Percentiles rank a stretch among this genome's conserved stretches.
Evolutionary conservation across 2,113 vertebrate species (phyloP).

Genomic region (Corvus cornix): DNA sequence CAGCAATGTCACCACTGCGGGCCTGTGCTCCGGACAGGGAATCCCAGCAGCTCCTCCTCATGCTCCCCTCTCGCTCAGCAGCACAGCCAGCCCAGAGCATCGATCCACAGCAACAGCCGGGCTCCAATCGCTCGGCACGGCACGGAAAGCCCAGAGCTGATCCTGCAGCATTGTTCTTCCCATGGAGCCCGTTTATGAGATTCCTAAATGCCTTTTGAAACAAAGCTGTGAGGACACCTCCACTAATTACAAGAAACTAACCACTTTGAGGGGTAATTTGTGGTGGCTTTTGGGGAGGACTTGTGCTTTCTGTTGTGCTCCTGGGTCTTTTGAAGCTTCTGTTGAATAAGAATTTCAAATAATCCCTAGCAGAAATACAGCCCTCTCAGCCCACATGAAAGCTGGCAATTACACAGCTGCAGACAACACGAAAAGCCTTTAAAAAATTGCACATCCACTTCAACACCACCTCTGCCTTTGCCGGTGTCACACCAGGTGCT

Average conservation of each 20-base stretch:
- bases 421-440: not conserved
- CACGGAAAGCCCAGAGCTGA: not conserved
- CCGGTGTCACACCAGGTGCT: not conserved
- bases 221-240: not conserved
- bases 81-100: not conserved
- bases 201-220: not conserved
- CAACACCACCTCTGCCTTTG: not conserved
- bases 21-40: not conserved
- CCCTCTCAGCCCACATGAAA: not conserved
- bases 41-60: not conserved
- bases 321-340: not conserved
- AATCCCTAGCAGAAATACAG: not conserved
- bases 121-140: not conserved
- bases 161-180: not conserved
- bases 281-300: not conserved
- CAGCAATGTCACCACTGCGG: not conserved
- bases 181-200: not conserved
- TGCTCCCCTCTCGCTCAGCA: not conserved
- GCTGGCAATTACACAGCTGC: constrained; percentile 24
- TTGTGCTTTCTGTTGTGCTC: not conserved
- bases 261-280: not conserved
- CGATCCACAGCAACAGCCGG: not conserved
- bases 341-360: not conserved
- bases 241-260: not conserved
- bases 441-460: not conserved